Base-by-base conservation (phyloP, 53 echinoderm and acorn worm species). In the Henricia sp. region DNA sequence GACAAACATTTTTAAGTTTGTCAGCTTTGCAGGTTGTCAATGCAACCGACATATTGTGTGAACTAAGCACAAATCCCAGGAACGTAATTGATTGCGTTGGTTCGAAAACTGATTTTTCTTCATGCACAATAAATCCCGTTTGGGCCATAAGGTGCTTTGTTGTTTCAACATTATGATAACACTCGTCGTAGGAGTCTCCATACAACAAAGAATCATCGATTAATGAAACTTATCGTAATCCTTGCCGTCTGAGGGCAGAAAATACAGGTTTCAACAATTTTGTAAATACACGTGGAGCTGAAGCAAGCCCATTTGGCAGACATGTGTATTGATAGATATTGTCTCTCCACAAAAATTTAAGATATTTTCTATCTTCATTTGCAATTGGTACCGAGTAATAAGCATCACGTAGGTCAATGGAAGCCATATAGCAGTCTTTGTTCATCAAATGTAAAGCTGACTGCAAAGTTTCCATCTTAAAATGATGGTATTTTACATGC, bases 191-290 rank as follows among this genome's bases (percentile, higher is more conserved):
- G 11, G 56, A 50, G 14, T 17, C 6, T 16, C 38, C 24, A 36
- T 43, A 43, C 56, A 74, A 37, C 1, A 86, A n/a, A 2, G 53
- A 64, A 67, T 84, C 89, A 83, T 89, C 68, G 54, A 85, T 73
- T 17, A 84, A 89, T 4, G 27, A 37, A 0, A 36, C 27, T 20
- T 60, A 41, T 28, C 46, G 44, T 9, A 57, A 25, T n/a, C 89
- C 84, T 37, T 28, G 32, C 1, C 33, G 20, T 66, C 89, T 37
- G 24, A 88, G 73, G 3, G 19, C n/a, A 0, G 83, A 21, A 6
- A 72, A 60, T 2, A 58, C 23, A 11, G 89, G 84, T 52, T 89
- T 89, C 28, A 89, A 0, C 2, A 88, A 30, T 30, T 72, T 69
- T 39, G 37, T 37, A 69, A 69, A 37, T 38, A 69, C 14, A 4